Evolutionary conservation across 2,888 invertebrate species (phyloP).

Genomic region (Trissonchulus latispiculum): DNA sequence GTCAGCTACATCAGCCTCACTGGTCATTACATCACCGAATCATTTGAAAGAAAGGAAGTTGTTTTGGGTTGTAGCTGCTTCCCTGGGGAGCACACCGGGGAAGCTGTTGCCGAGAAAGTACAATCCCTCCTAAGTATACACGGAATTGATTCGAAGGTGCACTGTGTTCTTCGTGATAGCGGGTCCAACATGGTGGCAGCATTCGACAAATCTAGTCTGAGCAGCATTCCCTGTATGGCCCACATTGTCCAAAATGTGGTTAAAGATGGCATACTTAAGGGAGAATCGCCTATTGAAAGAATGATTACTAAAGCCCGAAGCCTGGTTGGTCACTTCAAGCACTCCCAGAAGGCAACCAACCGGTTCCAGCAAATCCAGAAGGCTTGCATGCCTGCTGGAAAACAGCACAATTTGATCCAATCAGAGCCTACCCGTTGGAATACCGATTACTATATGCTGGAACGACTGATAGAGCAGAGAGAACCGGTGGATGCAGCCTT

Average conservation of each 20-base stretch:
- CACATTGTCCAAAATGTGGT: neutral
- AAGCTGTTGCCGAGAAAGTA: neutral
- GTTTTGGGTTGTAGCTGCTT: neutral
- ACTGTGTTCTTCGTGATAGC: neutral
- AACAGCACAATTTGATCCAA: no score
- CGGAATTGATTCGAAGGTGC: neutral
- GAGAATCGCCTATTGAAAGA: neutral
- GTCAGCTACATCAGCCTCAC: neutral
- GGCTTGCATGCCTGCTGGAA: no score
- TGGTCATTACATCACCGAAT: slow-evolving; percentile 2
- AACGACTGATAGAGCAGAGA: neutral
- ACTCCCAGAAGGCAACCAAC: neutral
- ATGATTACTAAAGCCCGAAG: neutral
- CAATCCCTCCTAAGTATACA: neutral
- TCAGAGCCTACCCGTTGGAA: neutral
- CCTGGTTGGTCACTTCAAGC: neutral
- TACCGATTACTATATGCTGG: neutral
- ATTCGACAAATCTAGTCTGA: neutral
- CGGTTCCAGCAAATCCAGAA: neutral
- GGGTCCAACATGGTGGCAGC: neutral
- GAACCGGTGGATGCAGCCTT: neutral
- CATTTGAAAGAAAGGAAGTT: neutral
- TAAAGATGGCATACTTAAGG: neutral
- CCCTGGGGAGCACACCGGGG: neutral
- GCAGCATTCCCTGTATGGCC: neutral